These are phyloP conservation scores for Tipula lateralis DNA, from an alignment of 2,888 invertebrate genomes.

Conservation along the genomic window DNA sequence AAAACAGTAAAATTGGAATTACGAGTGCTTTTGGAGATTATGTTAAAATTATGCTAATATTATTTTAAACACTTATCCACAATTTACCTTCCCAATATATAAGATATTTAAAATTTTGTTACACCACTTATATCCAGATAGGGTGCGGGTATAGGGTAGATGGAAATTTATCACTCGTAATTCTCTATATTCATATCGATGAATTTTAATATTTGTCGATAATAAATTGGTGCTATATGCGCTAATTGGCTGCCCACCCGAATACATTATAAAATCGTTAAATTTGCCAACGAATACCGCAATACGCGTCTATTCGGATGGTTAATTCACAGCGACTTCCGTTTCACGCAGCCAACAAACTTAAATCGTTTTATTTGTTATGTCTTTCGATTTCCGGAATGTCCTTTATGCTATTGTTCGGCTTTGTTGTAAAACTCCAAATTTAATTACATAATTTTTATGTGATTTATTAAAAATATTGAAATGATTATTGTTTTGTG, in stretches of 20 bases:
- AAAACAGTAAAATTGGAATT: neutral
- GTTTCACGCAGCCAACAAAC: neutral
- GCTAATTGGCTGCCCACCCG: neutral
- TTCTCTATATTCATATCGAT: neutral
- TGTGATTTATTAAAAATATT: neutral
- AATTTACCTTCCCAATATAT: neutral
- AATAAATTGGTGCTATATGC: neutral
- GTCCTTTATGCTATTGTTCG: neutral
- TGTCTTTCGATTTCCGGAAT: neutral
- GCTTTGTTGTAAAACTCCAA: neutral
- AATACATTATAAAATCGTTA: neutral
- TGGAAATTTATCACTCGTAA: neutral
- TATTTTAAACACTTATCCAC: neutral
- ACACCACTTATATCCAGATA: neutral
- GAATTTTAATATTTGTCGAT: neutral
- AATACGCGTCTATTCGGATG: neutral
- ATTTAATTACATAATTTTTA: neutral
- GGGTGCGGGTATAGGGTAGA: neutral
- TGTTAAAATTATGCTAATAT: slow-evolving; percentile 24
- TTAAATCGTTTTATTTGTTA: neutral
- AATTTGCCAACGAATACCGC: too few species aligned
- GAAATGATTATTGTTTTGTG: neutral
- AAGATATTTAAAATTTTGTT: neutral
- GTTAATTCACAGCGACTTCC: neutral
- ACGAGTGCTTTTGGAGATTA: slow-evolving; percentile 4